Conservation (phyloP, 2,113 vertebrate genomes). For the Pycnonotus jocosus region DNA sequence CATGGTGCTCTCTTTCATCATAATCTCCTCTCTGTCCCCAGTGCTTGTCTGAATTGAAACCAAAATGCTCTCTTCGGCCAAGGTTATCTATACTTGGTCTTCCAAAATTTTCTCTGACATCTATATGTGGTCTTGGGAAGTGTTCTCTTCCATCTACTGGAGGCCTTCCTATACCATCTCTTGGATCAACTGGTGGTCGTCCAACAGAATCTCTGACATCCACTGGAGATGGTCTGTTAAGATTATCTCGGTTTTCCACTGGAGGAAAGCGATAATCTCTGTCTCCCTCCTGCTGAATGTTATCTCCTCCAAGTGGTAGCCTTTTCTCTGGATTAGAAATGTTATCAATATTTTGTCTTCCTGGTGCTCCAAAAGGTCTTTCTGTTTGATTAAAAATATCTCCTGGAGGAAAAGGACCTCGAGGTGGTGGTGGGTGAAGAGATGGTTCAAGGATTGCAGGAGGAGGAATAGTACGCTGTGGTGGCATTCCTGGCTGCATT, state of each 20-base stretch:
- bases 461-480: conserved; percentile 76
- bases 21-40: conserved; percentile 95
- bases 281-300: conserved; percentile 87
- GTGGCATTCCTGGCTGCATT: conserved; percentile 84
- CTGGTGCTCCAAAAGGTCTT: conserved; percentile 75
- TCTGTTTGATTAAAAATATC: conserved; percentile 84
- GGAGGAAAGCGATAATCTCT: conserved; percentile 98
- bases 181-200: conserved; percentile 75
- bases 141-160: conserved; percentile 77
- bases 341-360: conserved; percentile 76
- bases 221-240: conserved; percentile 71
- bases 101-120: conserved; percentile 79
- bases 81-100: conserved; percentile 73
- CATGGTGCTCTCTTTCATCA: conserved; percentile 88
- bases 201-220: conserved; percentile 77
- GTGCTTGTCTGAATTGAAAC: conserved; percentile 88
- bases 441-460: conserved; percentile 80
- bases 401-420: conserved; percentile 86
- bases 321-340: conserved; percentile 82
- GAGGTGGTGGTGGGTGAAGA: conserved; percentile 79
- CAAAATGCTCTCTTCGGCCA: conserved; percentile 83
- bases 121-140: conserved; percentile 74
- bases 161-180: conserved; percentile 76
- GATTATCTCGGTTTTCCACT: conserved; percentile 76
- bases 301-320: conserved; percentile 77